Percentiles rank a stretch among this genome's conserved stretches.
phyloP scores from a whole-genome alignment of 2,797 vertebrate species.

The Buceros bicornis region DNA sequence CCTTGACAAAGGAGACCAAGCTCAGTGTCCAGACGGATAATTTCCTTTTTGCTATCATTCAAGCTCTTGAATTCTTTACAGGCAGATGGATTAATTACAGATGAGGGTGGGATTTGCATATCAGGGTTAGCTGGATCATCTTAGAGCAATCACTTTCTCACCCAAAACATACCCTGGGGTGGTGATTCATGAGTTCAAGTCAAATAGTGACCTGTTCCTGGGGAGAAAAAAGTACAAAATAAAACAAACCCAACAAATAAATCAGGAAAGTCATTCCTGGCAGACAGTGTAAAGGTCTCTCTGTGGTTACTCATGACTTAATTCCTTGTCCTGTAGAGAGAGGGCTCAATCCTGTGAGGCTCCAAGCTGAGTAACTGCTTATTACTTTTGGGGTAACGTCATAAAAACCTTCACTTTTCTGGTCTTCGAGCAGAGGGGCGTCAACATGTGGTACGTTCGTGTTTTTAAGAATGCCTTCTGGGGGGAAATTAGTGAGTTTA shows the following conservation, averaged over 20 bases:
- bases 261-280: background rate
- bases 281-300: background rate
- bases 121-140: background rate
- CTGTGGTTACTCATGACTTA: background rate
- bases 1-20: background rate
- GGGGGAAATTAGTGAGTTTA: background rate
- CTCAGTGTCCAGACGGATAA: background rate
- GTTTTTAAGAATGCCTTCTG: background rate
- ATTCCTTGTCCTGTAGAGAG: background rate
- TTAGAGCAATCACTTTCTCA: background rate
- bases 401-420: background rate
- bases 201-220: background rate
- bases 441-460: too few relatives aligned
- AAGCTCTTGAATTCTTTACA: background rate
- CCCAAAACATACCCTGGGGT: background rate
- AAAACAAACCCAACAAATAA: background rate
- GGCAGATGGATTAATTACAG: background rate
- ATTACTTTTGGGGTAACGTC: background rate
- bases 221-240: background rate
- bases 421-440: too few relatives aligned
- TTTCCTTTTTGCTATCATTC: background rate
- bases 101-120: background rate
- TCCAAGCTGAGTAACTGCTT: background rate
- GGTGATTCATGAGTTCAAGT: background rate
- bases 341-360: background rate